These are phyloP conservation scores for Notechis scutatus DNA, from an alignment of 2,113 vertebrate species.

Conservation along the genomic window DNA sequence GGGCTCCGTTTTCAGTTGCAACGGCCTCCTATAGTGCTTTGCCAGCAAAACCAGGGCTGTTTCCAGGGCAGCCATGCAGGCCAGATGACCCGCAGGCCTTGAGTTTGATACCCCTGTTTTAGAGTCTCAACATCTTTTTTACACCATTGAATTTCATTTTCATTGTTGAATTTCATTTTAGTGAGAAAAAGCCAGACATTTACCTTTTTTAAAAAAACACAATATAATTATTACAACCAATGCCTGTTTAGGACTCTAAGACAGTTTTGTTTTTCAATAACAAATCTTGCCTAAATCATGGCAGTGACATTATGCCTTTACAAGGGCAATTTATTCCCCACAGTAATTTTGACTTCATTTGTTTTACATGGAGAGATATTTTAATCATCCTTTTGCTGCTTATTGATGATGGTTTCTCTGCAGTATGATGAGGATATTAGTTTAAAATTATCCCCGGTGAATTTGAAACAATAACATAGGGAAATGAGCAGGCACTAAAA, in stretches of 20 bases:
- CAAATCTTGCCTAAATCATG: conserved; percentile 67
- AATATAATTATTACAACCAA: conserved; percentile 42
- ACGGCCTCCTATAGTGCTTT: too few relatives aligned
- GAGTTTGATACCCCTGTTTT: too few relatives aligned
- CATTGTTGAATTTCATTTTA: neutral
- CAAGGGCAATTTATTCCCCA: conserved; percentile 71
- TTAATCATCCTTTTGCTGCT: conserved; percentile 72
- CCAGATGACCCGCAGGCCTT: too few relatives aligned
- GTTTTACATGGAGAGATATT: conserved; percentile 72
- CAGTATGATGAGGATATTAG: conserved; percentile 74
- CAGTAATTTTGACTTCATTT: conserved; percentile 73
- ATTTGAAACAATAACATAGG: conserved; percentile 72
- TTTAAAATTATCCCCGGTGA: conserved; percentile 71
- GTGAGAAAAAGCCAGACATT: neutral
- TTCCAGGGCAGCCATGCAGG: too few relatives aligned
- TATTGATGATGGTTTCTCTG: conserved; percentile 71
- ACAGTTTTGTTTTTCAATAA: conserved; percentile 40
- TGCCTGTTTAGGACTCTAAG: conserved; percentile 28
- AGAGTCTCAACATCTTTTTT: too few relatives aligned
- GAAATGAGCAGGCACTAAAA: conserved; percentile 59
- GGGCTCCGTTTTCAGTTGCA: too few relatives aligned
- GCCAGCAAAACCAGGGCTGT: too few relatives aligned
- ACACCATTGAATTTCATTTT: too few relatives aligned
- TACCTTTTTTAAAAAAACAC: neutral
- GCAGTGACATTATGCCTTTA: conserved; percentile 64